Base-by-base conservation (phyloP, 2,797 vertebrate genomes). In the Acipenser oxyrinchus region DNA sequence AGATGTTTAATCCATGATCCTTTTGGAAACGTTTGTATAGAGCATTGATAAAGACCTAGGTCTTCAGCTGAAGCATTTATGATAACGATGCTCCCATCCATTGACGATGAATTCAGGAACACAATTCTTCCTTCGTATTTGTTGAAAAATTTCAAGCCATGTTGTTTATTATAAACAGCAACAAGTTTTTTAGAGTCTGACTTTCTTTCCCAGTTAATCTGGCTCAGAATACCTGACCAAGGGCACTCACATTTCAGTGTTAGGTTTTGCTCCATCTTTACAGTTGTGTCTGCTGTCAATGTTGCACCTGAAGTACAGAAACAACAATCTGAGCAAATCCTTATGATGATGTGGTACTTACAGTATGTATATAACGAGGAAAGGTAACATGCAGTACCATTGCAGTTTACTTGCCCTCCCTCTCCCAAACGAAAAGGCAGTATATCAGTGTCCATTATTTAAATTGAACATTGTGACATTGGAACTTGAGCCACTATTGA, bases 131-230 rank as follows among this genome's bases (percentile, higher is more conserved):
- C 74, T 0, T 50, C 63, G 64, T 93, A 93, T n/a, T 69, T 78
- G 1, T 64, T 6, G 60, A 72, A 58, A 0, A 85, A 77, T 12
- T 66, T 0, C 52, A 76, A 6, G 0, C 83, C 89, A 0, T 66
- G 77, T 0, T 49, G 67, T 0, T 89, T 83, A 60, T 86, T 82
- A 75, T 87, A 90, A 68, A 91, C 72, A 0, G 87, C 89, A 37
- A 93, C 10, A 0, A 76, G 75, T 51, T 75, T 84, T 6, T 13
- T 0, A 4, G 8, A n/a, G 49, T 75, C 51, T 1, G 74, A 76
- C 6, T 69, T 2, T 85, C 93, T 94, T 67, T 74, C 78, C 93
- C 93, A 97, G 66, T 87, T 86, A 53, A 85, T 74, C 83, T 94
- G 90, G 60, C 76, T 90, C 76, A 93, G 76, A n/a, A 60, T 75